phyloP scores from a whole-genome alignment of 2,113 vertebrate species.

The Chloropsis hardwickii region DNA sequence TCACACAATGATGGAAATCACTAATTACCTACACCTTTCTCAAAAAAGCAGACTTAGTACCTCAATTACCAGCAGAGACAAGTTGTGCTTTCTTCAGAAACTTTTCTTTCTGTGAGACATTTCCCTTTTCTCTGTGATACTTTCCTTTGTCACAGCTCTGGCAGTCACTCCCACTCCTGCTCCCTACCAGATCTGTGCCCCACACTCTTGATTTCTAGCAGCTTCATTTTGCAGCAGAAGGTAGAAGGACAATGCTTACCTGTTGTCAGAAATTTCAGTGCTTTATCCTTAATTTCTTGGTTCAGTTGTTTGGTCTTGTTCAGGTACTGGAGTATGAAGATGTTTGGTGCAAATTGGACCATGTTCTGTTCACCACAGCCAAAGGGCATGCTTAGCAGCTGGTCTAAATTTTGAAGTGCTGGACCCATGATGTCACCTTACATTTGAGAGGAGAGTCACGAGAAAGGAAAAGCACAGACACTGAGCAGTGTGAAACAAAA shows the following conservation, averaged over 20 bases:
- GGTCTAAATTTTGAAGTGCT: slow-evolving; percentile 77
- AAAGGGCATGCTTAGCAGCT: slow-evolving; percentile 75
- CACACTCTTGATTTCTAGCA: neutral
- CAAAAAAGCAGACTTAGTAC: neutral
- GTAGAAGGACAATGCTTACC: slow-evolving; percentile 61
- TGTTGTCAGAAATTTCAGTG: slow-evolving; percentile 70
- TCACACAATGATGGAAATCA: neutral
- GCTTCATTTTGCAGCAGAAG: neutral
- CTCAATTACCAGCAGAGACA: neutral
- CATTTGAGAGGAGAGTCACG: neutral
- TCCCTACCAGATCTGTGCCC: neutral
- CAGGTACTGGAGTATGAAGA: slow-evolving; percentile 83
- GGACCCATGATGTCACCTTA: slow-evolving; percentile 85
- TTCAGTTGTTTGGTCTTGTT: slow-evolving; percentile 75
- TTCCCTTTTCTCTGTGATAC: neutral
- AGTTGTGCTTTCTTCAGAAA: neutral
- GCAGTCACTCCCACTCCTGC: neutral
- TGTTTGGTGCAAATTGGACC: slow-evolving; percentile 83
- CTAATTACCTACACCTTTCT: neutral
- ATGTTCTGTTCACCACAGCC: slow-evolving; percentile 89
- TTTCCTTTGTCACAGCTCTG: neutral
- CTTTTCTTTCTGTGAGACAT: neutral
- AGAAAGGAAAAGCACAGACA: neutral
- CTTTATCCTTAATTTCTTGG: slow-evolving; percentile 52
- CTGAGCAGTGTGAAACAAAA: neutral